Base-by-base conservation (phyloP, 1,140 invertebrate species). In the Brachionus manjavacas region DNA sequence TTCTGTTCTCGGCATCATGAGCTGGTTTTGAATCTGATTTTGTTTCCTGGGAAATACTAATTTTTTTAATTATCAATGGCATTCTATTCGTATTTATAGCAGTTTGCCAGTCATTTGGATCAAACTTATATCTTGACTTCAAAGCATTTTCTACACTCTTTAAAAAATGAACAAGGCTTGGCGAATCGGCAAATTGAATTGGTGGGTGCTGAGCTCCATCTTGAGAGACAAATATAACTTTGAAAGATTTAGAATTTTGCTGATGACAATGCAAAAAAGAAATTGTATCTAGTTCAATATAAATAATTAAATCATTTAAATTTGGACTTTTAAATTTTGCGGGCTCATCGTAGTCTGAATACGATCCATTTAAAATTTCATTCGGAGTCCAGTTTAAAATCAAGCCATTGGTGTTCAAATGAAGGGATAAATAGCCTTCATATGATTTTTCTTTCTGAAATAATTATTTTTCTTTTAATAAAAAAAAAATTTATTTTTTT, bases 251-350 rank as follows among this genome's bases (percentile, higher is more conserved):
- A 8, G 88, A 88, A 92, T 92, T 92, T 88, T 94, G 93, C 87
- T 96, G 94, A 89, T 97, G 96, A 86, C 95, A 96, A 88, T 97
- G 96, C 2, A 97, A 94, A 87, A 97, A 97, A 49, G 90, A 89
- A 76, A 96, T 94, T 84, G 96, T 94, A 87, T 95, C 94, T 31
- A 97, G 91, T 84, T 92, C 92, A 12, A 96, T 93, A 87, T 94
- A 94, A 81, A 96, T 90, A 6, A 95, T 95, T 90, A 95, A 95
- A 84, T 95, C 94, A 16, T 70, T 83, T 43, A 68, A 31, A 23
- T 68, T 43, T 9, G 9, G 43, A 25, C 7, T 25, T 12, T 76
- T 76, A 3, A 23, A 49, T 76, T 76, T 49, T 8, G 16, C 12
- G 3, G 41, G 8, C 14, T 76, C 72, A 8, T 72, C 68, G 28